phyloP scores from a whole-genome alignment of 2,888 invertebrate genomes.

The Rhaphigaster nebulosa region DNA sequence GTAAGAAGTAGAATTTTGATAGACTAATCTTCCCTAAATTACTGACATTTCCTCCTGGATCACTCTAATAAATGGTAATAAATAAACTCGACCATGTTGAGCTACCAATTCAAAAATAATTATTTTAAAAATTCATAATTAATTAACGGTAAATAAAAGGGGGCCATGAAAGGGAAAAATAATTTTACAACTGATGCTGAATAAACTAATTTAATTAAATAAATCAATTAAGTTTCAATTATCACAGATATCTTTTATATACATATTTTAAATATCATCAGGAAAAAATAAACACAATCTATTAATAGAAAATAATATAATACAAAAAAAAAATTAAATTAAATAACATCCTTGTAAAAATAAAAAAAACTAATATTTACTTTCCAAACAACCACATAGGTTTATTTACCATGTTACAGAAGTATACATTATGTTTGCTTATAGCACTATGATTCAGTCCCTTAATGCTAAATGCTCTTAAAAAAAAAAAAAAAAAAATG shows the following conservation, averaged over 20 bases:
- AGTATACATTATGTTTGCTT: not conserved
- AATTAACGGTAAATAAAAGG: constrained; percentile 70
- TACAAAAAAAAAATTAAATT: not conserved
- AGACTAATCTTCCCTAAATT: no score
- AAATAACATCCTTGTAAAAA: not conserved
- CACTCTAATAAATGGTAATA: no score
- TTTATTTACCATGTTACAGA: not conserved
- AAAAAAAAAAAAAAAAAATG: no score
- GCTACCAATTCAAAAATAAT: no score
- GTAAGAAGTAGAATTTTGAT: no score
- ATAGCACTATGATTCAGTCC: not conserved
- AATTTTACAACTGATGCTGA: not conserved
- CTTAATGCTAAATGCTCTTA: not conserved
- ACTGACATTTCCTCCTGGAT: not conserved
- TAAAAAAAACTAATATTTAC: not conserved
- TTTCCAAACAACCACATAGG: not conserved
- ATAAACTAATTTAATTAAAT: constrained; percentile 27
- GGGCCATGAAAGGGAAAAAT: no score
- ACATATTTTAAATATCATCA: constrained; percentile 23
- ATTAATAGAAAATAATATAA: not conserved
- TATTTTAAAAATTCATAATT: no score
- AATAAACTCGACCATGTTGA: no score
- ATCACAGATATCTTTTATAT: constrained; percentile 40
- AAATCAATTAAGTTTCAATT: constrained; percentile 68
- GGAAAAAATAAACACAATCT: not conserved